Evolutionary conservation across 2,797 vertebrate species (phyloP).

Genomic region (Melanotaenia maccullochi): DNA sequence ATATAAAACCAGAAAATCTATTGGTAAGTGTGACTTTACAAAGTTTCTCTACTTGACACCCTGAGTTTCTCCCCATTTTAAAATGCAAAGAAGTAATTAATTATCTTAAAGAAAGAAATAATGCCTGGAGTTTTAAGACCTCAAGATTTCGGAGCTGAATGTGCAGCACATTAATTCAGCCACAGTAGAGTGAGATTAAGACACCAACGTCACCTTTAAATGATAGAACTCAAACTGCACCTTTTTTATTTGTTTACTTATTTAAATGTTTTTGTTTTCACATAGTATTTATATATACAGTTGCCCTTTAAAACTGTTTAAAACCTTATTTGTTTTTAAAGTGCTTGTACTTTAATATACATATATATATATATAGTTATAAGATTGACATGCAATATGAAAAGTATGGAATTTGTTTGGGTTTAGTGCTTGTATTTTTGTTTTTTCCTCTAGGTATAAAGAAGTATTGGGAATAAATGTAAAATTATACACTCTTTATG

Average conservation of each 20-base stretch:
- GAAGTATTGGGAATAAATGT: neutral
- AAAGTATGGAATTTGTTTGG: too few relatives aligned
- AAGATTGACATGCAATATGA: too few relatives aligned
- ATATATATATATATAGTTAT: too few relatives aligned
- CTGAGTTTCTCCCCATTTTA: neutral
- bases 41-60: neutral
- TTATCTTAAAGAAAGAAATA: neutral
- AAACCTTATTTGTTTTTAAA: too few relatives aligned
- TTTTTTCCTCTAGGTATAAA: too few relatives aligned
- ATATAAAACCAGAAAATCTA: constrained; percentile 98
- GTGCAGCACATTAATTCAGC: neutral
- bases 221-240: neutral
- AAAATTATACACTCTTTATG: too few relatives aligned
- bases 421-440: too few relatives aligned
- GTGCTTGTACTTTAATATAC: too few relatives aligned
- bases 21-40: constrained; percentile 84
- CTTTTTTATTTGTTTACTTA: neutral
- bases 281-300: too few relatives aligned
- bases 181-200: neutral
- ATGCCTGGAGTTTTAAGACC: neutral
- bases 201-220: neutral
- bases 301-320: too few relatives aligned
- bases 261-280: neutral
- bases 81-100: neutral
- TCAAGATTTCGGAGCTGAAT: neutral